Base-by-base conservation (phyloP, 2,113 vertebrate species). In the Uria lomvia region DNA sequence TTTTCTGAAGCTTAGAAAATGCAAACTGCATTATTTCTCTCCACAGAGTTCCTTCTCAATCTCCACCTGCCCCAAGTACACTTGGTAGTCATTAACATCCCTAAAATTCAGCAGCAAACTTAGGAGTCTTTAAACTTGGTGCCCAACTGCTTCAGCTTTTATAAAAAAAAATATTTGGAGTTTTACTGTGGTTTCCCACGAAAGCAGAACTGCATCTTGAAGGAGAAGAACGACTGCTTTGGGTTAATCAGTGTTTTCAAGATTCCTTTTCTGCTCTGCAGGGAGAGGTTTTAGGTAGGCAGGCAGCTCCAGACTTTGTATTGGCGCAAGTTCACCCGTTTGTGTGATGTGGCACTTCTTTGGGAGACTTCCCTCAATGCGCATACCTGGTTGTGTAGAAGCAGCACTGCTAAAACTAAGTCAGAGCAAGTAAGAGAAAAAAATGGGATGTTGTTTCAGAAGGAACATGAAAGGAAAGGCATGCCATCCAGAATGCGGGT, bases 271-370 rank as follows among this genome's bases (percentile, higher is more conserved):
- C 45, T 80, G 65, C 30, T 72, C 26, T 88, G 56, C 60, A 59
- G 14, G 24, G 78, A 42, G 55, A 63, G 42, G 5, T 53, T 55
- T 32, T 29, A 27, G 53, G 30, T 49, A 49, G 47, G 21, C 47
- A 22, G 47, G 47, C 47, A 49, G 47, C 47, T 42, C 32, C 30
- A 20, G 30, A 7, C 58, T 47, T 45, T 0, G 0, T 50, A 11
- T 45, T 23, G 18, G 38, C 5, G 0, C 1, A 34, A 40, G 45
- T 49, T 78, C 27, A 3, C 10, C 0, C 1, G 1, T n/a, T 7
- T 1, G 1, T 7, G 38, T 9, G 38, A 11, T 14, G 15, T 2
- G 93, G 58, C 6, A 3, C 20, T 29, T 68, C 21, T 15, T 59
- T 19, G 50, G 84, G 60, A 71, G 74, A 5, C 32, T 13, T 53